A percentile compares a stretch with the other conserved stretches of the same genome.
These are phyloP conservation scores for Recurvirostra avosetta DNA, from an alignment of 2,113 vertebrate species.

Conservation along the genomic window DNA sequence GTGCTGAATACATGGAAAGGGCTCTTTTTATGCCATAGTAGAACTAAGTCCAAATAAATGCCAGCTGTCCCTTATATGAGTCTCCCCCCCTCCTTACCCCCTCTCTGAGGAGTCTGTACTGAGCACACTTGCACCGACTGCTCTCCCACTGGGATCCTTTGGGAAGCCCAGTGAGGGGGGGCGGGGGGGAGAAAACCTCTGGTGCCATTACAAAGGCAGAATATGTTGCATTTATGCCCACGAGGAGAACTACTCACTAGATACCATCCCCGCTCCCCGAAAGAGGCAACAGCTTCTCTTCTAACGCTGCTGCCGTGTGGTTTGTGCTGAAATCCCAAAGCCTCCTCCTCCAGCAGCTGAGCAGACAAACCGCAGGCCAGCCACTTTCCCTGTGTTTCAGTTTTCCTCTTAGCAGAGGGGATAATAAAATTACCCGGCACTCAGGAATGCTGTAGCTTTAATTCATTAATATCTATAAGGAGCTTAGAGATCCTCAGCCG, in stretches of 20 bases:
- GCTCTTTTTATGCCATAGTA: background rate
- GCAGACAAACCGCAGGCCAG: constrained; percentile 7
- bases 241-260: background rate
- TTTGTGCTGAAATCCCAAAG: background rate
- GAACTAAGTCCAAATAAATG: background rate
- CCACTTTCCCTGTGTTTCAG: background rate
- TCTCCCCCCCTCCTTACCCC: background rate
- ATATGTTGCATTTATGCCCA: background rate
- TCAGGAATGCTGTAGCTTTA: constrained; percentile 29
- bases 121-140: background rate
- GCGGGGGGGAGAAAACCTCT: background rate
- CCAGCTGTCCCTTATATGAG: background rate
- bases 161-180: fast-evolving
- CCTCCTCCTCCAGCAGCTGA: background rate
- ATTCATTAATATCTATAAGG: constrained; percentile 30
- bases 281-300: background rate
- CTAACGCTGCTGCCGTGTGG: background rate
- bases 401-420: background rate
- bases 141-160: background rate
- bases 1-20: background rate
- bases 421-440: constrained; percentile 39
- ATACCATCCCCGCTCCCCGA: fast-evolving
- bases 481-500: background rate
- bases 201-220: background rate
- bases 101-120: background rate